phyloP scores from a whole-genome alignment of 2,113 vertebrate species.

The Axis porcinus region DNA sequence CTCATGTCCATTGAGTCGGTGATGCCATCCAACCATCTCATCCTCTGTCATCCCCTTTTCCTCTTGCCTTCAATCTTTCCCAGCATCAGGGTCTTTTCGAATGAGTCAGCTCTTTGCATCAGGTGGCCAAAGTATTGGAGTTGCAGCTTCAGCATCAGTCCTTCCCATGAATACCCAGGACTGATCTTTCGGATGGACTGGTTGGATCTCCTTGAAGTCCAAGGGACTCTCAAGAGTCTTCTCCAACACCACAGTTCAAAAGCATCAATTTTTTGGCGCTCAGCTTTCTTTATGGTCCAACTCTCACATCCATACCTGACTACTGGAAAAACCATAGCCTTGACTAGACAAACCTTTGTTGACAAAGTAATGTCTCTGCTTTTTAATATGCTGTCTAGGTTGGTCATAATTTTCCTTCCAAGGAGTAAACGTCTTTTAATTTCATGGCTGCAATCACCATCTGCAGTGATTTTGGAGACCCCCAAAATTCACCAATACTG shows the following conservation, averaged over 20 bases:
- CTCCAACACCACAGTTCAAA: background rate
- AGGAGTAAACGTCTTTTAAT: background rate
- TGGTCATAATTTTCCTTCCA: background rate
- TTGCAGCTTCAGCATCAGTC: background rate
- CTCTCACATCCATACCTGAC: background rate
- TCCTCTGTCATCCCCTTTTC: background rate
- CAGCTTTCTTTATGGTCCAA: background rate
- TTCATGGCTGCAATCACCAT: background rate
- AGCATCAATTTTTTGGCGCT: background rate
- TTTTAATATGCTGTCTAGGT: background rate
- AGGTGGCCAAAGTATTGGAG: background rate
- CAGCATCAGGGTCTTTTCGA: background rate
- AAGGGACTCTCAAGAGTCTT: background rate
- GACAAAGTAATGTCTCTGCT: background rate
- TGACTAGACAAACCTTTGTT: background rate
- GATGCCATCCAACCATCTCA: background rate
- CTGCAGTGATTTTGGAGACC: background rate
- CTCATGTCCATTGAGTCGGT: background rate
- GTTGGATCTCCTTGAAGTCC: background rate
- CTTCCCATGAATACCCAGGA: background rate
- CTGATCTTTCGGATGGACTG: background rate
- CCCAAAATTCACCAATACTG: background rate
- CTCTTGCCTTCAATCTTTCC: fast-evolving
- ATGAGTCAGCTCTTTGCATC: background rate
- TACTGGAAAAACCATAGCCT: background rate